These are phyloP conservation scores for Tychaedon coryphoeus DNA, from an alignment of 2,113 vertebrate species.

Conservation along the genomic window DNA sequence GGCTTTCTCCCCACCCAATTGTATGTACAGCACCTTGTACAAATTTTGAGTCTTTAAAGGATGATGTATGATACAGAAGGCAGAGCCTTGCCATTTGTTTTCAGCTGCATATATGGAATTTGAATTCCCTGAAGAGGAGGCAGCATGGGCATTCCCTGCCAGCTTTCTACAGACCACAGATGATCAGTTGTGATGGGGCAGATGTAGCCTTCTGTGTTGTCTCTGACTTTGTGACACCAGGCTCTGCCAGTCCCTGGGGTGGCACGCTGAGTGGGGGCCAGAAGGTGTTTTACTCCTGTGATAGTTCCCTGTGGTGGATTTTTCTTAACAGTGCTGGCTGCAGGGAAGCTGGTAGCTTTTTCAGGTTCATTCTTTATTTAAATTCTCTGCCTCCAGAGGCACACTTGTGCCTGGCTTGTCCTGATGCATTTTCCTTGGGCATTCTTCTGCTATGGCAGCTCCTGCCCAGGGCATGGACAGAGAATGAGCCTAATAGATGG, in stretches of 20 bases:
- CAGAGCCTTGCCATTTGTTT: not conserved
- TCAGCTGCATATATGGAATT: not conserved
- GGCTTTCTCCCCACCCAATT: not conserved
- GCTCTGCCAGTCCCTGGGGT: not conserved
- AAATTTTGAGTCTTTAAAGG: not conserved
- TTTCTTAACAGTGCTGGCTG: not conserved
- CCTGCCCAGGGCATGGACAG: not conserved
- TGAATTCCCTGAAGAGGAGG: not conserved
- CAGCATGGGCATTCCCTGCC: not conserved
- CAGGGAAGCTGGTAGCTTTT: not conserved
- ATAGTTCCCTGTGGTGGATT: not conserved
- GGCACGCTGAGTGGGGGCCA: not conserved
- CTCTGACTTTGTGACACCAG: not conserved
- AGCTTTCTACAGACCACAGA: not conserved
- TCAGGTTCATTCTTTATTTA: constrained; percentile 37
- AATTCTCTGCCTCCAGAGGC: not conserved
- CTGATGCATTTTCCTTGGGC: not conserved
- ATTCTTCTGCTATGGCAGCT: not conserved
- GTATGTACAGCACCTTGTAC: not conserved
- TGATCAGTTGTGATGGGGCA: not conserved
- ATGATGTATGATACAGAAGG: not conserved
- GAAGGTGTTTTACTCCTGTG: not conserved
- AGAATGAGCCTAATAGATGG: not conserved
- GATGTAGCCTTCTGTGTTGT: not conserved
- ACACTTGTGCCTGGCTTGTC: not conserved